Base-by-base conservation (phyloP, 2,797 vertebrate genomes). In the Onychomys leucogaster region DNA sequence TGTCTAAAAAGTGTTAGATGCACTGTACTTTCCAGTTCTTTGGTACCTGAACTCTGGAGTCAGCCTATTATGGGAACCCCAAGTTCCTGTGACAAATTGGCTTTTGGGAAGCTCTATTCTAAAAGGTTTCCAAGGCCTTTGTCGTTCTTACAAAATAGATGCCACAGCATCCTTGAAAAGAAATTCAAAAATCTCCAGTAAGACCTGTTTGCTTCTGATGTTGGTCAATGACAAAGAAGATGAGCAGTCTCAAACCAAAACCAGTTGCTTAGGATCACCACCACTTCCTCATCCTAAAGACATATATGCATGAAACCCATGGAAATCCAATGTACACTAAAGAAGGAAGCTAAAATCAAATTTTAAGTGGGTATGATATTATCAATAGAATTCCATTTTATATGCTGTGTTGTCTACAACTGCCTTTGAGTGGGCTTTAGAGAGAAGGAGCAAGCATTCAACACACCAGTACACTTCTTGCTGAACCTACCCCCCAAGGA, bases 311-410 rank as follows among this genome's bases (percentile, higher is more conserved):
- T 57, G 83, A 34, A 92, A 91, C 85, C 73, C 67, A 90, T 16
- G 5, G 13, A 90, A 89, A 94, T 46, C 21, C 77, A 89, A 59
- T 49, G 89, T 91, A 27, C 77, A 87, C 6, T 63, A 73, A 80
- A 71, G 67, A 82, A 69, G 14, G 17, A 77, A 92, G 81, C 1
- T 32, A 19, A 90, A 94, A 82, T 82, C 61, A 6, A 80, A 93
- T 63, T 32, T 95, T 96, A 59, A 94, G 23, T 69, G 69, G 59
- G 88, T 77, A 80, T 59, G 3, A 57, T 67, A 49, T 67, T 41
- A 89, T 94, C 9, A 57, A 76, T 94, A 90, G 46, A 69, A 59
- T 52, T 61, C 57, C 12, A 61, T 27, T 88, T 89, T 93, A 69
- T 46, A 5, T 57, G 13, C 49, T 52, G 34, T 27, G 19, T 82